Percentiles rank a stretch among this genome's conserved stretches.
These are phyloP conservation scores for Poecilia velifera DNA, from an alignment of 2,797 vertebrate species.

Conservation along the genomic window DNA sequence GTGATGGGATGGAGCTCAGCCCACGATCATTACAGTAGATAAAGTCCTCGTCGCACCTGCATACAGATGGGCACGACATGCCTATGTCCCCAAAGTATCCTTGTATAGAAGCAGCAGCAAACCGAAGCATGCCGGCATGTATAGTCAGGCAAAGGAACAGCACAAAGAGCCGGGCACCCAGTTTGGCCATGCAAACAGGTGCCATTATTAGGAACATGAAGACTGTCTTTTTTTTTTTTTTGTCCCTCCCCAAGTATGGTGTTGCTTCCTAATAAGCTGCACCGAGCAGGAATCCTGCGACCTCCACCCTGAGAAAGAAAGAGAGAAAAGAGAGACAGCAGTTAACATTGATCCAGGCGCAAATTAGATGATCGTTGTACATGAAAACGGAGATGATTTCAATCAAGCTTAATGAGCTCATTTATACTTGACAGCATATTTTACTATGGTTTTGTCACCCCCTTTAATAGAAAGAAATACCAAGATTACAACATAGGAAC, in stretches of 20 bases:
- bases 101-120: constrained; percentile 73
- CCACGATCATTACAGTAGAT: constrained; percentile 97
- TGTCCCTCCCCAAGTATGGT: constrained; percentile 27
- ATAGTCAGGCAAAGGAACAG: constrained; percentile 85
- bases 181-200: constrained; percentile 73
- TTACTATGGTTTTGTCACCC: constrained; percentile 2
- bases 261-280: constrained; percentile 58
- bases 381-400: constrained; percentile 18
- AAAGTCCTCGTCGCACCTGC: constrained; percentile 92
- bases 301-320: constrained; percentile 73
- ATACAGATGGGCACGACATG: constrained; percentile 88
- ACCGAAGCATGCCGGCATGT: constrained; percentile 81
- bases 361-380: constrained; percentile 21
- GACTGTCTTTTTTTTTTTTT: constrained; percentile 50
- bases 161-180: constrained; percentile 83
- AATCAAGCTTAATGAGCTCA: constrained; percentile 12
- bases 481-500: background rate
- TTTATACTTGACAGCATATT: constrained; percentile 12
- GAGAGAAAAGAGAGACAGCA: constrained; percentile 47
- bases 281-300: constrained; percentile 62
- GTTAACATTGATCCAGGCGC: constrained; percentile 39
- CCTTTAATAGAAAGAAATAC: background rate
- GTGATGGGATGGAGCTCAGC: constrained; percentile 87
- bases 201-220: constrained; percentile 73
- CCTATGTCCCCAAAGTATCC: constrained; percentile 75